phyloP scores from a whole-genome alignment of 2,888 invertebrate species.

The Chaitophorus viminalis region DNA sequence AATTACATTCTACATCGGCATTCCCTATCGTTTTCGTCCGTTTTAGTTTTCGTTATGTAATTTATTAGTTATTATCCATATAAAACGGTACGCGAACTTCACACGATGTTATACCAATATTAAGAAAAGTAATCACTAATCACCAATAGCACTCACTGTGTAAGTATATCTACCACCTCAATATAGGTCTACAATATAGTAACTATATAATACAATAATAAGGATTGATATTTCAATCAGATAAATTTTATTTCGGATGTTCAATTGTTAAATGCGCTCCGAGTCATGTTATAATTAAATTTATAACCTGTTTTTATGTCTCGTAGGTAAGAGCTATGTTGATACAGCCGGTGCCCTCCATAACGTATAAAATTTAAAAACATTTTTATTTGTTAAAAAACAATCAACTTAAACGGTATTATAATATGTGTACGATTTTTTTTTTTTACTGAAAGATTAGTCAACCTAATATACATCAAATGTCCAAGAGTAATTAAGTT shows the following conservation, averaged over 20 bases:
- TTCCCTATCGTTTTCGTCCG: not conserved
- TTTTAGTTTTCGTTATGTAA: not conserved
- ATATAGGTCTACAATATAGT: no score
- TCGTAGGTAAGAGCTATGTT: not conserved
- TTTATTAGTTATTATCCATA: not conserved
- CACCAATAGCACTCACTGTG: not conserved
- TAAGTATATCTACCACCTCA: not conserved
- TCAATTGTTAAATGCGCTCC: not conserved
- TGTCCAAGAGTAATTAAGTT: no score
- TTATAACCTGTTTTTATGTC: not conserved
- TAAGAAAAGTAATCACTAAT: not conserved
- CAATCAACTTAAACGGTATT: not conserved
- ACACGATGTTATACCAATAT: not conserved
- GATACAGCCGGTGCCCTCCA: not conserved
- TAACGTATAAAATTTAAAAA: not conserved
- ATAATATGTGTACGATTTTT: not conserved
- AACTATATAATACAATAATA: not conserved
- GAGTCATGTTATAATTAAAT: slow-evolving; percentile 18
- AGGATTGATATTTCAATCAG: not conserved
- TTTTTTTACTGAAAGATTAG: no score
- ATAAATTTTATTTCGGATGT: not conserved
- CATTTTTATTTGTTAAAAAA: not conserved
- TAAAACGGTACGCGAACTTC: not conserved
- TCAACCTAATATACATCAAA: no score
- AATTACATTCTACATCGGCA: not conserved